Evolutionary conservation across 2,888 invertebrate genomes (phyloP).

Genomic region (Nomada goodeniana): DNA sequence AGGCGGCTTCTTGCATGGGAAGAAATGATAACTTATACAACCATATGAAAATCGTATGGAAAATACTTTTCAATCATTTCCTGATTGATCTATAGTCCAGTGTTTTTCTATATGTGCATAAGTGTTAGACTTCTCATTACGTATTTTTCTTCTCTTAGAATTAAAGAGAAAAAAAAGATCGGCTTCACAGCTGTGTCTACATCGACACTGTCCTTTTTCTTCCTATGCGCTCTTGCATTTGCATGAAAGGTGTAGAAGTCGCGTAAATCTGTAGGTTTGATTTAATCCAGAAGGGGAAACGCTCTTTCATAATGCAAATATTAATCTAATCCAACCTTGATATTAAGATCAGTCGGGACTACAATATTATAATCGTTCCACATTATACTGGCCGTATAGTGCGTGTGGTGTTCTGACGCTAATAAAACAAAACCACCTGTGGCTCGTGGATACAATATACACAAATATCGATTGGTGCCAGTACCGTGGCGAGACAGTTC

Average conservation of each 20-base stretch:
- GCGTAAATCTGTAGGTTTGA: slow-evolving; percentile 15
- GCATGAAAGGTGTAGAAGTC: slow-evolving; percentile 5
- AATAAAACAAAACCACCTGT: slow-evolving; percentile 81
- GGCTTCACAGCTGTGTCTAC: not conserved
- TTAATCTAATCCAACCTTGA: slow-evolving; percentile 38
- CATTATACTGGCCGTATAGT: slow-evolving; percentile 20
- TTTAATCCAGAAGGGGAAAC: slow-evolving; percentile 39
- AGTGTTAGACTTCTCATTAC: not conserved
- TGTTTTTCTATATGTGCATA: not conserved
- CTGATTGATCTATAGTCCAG: not conserved
- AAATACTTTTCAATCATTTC: not conserved
- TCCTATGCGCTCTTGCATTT: slow-evolving; percentile 4
- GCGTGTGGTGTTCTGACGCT: slow-evolving; percentile 56
- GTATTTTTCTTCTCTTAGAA: not conserved
- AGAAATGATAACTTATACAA: not conserved
- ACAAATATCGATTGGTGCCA: slow-evolving; percentile 52
- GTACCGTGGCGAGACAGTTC: slow-evolving; percentile 1
- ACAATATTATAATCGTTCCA: slow-evolving; percentile 30
- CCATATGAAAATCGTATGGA: not conserved
- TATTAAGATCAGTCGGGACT: slow-evolving; percentile 21
- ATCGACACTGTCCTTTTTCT: not conserved
- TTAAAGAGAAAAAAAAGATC: not conserved
- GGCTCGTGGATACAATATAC: slow-evolving; percentile 54
- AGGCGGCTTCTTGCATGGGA: not conserved
- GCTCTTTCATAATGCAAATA: slow-evolving; percentile 22